Conservation (phyloP, 2,113 vertebrate species). For the Riparia riparia region DNA sequence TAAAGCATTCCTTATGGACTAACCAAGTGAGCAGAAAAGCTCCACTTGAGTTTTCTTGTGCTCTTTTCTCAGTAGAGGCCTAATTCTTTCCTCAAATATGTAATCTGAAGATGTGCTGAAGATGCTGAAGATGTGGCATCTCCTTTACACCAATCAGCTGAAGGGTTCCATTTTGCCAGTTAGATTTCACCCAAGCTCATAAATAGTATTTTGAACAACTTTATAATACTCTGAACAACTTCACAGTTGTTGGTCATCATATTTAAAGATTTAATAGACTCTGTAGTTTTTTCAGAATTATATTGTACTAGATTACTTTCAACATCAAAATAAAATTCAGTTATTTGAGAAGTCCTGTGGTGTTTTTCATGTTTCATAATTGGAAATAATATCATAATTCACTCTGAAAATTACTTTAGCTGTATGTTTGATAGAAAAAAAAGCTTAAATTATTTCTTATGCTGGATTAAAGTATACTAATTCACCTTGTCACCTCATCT, state of each 20-base stretch:
- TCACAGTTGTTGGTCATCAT: background rate
- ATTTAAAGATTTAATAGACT: background rate
- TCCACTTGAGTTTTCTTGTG: background rate
- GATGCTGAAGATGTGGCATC: background rate
- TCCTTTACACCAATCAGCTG: background rate
- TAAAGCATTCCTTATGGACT: background rate
- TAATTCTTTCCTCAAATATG: background rate
- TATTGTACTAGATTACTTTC: background rate
- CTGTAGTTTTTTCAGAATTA: background rate
- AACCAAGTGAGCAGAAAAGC: background rate
- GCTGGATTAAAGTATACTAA: conserved; percentile 8
- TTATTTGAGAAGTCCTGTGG: background rate
- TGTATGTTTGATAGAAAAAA: background rate
- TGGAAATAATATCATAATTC: background rate
- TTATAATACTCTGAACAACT: background rate
- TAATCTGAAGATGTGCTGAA: background rate
- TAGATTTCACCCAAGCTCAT: background rate
- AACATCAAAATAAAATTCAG: background rate
- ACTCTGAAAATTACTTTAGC: background rate
- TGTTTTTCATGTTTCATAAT: background rate
- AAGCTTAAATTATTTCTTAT: background rate
- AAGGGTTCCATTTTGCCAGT: background rate
- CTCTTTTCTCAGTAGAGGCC: background rate
- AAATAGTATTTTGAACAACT: background rate
- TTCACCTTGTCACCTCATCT: background rate